Evolutionary conservation across 1,140 invertebrate genomes (phyloP).

Genomic region (Bradynema listronoti): DNA sequence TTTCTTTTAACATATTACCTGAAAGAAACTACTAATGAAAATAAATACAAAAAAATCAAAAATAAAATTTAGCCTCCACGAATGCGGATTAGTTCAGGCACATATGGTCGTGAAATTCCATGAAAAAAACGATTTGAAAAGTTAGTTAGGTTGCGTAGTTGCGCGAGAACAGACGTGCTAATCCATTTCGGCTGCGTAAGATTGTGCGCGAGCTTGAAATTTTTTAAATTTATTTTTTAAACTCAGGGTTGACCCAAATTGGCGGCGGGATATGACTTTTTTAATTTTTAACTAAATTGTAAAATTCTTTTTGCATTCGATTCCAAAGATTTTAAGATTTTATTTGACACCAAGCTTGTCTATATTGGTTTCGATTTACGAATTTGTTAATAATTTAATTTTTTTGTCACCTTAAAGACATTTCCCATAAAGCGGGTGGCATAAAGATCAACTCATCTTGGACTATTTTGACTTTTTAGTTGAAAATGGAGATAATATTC

Average conservation of each 20-base stretch:
- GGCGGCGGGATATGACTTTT: too few relatives aligned
- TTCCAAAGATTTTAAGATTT: too few relatives aligned
- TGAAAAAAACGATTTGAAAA: conserved; percentile 37
- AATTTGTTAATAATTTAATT: too few relatives aligned
- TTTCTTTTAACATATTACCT: conserved; percentile 33
- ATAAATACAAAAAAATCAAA: background rate
- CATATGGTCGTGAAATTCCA: conserved; percentile 43
- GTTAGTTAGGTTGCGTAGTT: conserved; percentile 35
- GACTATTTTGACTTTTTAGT: too few relatives aligned
- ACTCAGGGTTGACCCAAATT: background rate
- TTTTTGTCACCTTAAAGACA: too few relatives aligned
- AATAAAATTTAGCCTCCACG: conserved; percentile 30
- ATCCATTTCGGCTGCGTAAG: conserved; percentile 45
- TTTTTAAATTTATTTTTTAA: background rate
- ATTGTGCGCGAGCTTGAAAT: conserved; percentile 42
- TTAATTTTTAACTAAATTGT: too few relatives aligned
- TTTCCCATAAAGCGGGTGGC: too few relatives aligned
- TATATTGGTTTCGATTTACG: too few relatives aligned
- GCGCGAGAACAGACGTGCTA: conserved; percentile 23
- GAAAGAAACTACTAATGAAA: too few relatives aligned
- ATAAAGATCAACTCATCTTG: conserved; percentile 2
- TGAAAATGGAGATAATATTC: too few relatives aligned
- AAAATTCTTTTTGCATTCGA: too few relatives aligned
- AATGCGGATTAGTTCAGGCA: conserved; percentile 46
- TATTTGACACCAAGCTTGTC: too few relatives aligned